A percentile compares a stretch with the other conserved stretches of the same genome.
Conservation (phyloP, 2,113 vertebrate genomes). For the Climacteris rufus region DNA sequence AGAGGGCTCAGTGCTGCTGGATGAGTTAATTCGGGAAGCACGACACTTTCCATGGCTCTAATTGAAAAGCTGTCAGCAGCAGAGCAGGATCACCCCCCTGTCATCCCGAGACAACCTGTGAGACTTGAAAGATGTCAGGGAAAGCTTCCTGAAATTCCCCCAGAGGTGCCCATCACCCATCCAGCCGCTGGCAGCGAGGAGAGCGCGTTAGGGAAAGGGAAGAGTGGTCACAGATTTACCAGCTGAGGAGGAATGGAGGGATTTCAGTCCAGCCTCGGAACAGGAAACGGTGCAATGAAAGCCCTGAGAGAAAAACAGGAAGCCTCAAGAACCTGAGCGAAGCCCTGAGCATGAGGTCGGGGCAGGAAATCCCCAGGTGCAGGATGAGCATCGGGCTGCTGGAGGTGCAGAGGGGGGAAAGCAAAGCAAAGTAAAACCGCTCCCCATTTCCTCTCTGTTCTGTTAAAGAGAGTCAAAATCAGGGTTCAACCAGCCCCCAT, state of each 20-base stretch:
- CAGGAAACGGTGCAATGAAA: neutral
- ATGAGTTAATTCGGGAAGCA: neutral
- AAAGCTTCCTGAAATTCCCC: neutral
- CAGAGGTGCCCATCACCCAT: neutral
- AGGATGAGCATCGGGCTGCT: accelerated
- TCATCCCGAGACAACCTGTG: neutral
- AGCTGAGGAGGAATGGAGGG: accelerated
- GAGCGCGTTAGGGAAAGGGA: neutral
- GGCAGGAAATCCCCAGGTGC: conserved; percentile 19
- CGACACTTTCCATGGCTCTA: accelerated
- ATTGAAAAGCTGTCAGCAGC: neutral
- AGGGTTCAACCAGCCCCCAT: neutral
- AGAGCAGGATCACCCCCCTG: accelerated
- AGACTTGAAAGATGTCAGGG: neutral
- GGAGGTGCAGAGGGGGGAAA: neutral
- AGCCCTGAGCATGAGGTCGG: neutral
- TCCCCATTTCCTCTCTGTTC: neutral
- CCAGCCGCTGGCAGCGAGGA: neutral
- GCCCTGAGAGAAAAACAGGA: conserved; percentile 22
- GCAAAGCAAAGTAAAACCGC: accelerated
- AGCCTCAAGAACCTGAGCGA: neutral
- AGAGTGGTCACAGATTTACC: neutral
- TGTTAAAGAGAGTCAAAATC: accelerated
- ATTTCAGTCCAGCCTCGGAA: neutral
- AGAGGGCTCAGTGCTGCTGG: neutral